Conservation (phyloP, 1,140 invertebrate species). For the Anoplophora glabripennis region DNA sequence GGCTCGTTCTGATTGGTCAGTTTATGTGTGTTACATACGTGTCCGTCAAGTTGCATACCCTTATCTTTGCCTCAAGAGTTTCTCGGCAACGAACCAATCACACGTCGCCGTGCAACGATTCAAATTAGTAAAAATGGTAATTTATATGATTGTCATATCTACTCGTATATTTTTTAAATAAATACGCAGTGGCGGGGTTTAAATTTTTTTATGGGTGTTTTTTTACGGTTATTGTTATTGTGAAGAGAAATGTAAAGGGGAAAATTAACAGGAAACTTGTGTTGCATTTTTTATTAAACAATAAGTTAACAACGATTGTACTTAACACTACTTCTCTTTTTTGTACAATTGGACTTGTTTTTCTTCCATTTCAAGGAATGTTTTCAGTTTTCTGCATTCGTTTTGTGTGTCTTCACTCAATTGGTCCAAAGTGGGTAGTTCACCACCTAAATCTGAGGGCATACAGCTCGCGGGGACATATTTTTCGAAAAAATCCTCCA, state of each 20-base stretch:
- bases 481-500: constrained; percentile 48
- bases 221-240: too few relatives aligned
- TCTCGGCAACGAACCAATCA: too few relatives aligned
- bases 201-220: too few relatives aligned
- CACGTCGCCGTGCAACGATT: too few relatives aligned
- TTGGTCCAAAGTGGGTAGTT: constrained; percentile 45
- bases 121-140: too few relatives aligned
- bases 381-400: constrained; percentile 45
- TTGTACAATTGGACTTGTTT: constrained; percentile 34
- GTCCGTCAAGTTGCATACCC: too few relatives aligned
- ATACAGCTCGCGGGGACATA: constrained; percentile 49
- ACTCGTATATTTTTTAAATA: too few relatives aligned
- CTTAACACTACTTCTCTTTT: constrained; percentile 9
- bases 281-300: neutral
- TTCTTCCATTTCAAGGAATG: constrained; percentile 51
- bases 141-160: too few relatives aligned
- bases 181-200: too few relatives aligned
- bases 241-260: too few relatives aligned
- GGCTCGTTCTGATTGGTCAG: neutral
- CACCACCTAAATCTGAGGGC: constrained; percentile 52
- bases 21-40: neutral
- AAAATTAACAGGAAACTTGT: too few relatives aligned
- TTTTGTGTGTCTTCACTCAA: constrained; percentile 45
- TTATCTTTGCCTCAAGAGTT: too few relatives aligned
- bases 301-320: neutral